Evolutionary conservation across 1,140 invertebrate genomes (phyloP).

Genomic region (Bombus pascuorum): DNA sequence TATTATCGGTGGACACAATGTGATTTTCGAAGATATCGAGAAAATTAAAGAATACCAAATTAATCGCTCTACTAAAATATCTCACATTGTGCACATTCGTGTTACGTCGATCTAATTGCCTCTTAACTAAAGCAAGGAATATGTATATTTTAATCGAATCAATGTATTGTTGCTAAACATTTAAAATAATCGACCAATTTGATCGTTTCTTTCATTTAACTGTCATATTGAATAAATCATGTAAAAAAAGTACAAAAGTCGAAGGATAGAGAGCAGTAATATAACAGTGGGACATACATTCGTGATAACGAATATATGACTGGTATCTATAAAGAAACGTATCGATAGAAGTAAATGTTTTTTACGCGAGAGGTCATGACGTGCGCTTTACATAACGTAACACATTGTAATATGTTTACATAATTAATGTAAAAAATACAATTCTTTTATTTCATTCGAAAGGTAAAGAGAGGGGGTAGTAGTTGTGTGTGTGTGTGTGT

Average conservation of each 20-base stretch:
- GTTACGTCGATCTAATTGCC: not conserved
- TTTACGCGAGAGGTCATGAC: no score
- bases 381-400: no score
- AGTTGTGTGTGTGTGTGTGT: no score
- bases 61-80: not conserved
- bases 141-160: not conserved
- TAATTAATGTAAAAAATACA: not conserved
- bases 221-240: not conserved
- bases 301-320: not conserved
- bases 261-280: not conserved
- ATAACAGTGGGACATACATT: not conserved
- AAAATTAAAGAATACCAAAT: not conserved
- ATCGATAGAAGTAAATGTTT: not conserved
- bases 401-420: not conserved
- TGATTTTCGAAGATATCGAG: no score
- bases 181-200: not conserved
- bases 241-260: conserved; percentile 4
- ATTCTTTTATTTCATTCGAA: not conserved
- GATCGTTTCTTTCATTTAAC: not conserved
- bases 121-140: not conserved
- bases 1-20: not conserved
- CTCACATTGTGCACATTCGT: not conserved
- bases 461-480: not conserved
- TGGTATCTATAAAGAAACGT: not conserved
- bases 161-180: no score